A percentile compares a stretch with the other conserved stretches of the same genome.
Evolutionary conservation across 2,113 vertebrate species (phyloP).

Genomic region (Naja naja): DNA sequence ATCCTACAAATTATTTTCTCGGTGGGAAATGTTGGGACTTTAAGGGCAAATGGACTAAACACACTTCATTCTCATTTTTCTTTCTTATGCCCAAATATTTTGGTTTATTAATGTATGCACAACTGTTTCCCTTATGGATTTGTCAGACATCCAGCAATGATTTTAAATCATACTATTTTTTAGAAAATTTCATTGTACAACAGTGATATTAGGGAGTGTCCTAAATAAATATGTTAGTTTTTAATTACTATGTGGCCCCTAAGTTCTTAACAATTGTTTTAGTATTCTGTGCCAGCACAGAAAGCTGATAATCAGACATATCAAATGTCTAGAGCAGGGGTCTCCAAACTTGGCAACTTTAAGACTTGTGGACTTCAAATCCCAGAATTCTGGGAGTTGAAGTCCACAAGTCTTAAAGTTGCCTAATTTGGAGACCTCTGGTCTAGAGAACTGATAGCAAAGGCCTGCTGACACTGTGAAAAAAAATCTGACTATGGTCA

Average conservation of each 20-base stretch:
- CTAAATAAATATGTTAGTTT: neutral
- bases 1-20: neutral
- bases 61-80: neutral
- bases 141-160: neutral
- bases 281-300: slow-evolving; percentile 67
- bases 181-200: too few species aligned
- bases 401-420: too few species aligned
- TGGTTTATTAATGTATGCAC: neutral
- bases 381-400: too few species aligned
- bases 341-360: too few species aligned
- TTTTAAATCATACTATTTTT: neutral
- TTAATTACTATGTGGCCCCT: neutral
- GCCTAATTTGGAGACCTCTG: too few species aligned
- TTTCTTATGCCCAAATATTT: neutral
- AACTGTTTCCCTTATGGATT: neutral
- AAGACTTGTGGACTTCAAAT: too few species aligned
- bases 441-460: slow-evolving; percentile 74
- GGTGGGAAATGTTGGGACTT: neutral
- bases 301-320: slow-evolving; percentile 72
- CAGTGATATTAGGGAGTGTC: neutral
- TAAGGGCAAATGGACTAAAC: neutral
- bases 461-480: slow-evolving; percentile 66
- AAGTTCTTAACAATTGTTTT: slow-evolving; percentile 58
- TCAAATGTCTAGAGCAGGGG: slow-evolving; percentile 59
- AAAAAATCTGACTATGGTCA: slow-evolving; percentile 67